Evolutionary conservation across 1,140 invertebrate genomes (phyloP).

Genomic region (Campodea augens): DNA sequence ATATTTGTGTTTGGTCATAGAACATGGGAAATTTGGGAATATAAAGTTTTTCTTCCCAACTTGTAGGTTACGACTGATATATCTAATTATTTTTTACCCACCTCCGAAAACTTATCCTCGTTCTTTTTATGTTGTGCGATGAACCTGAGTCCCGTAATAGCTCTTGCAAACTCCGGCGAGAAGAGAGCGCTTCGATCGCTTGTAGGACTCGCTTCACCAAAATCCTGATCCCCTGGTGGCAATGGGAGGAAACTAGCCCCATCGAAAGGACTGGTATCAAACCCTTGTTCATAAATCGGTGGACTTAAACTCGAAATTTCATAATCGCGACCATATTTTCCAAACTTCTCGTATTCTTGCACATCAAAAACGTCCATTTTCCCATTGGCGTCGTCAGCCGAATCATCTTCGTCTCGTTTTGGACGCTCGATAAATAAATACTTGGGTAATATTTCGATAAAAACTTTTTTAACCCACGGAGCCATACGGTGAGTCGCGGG

Average conservation of each 20-base stretch:
- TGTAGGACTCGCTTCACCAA: slow-evolving; percentile 48
- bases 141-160: slow-evolving; percentile 72
- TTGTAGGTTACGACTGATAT: too few relatives aligned
- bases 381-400: slow-evolving; percentile 10
- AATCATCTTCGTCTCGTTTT: slow-evolving; percentile 18
- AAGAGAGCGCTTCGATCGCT: slow-evolving; percentile 51
- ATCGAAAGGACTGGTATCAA: slow-evolving; percentile 46
- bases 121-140: slow-evolving; percentile 87
- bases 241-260: slow-evolving; percentile 9
- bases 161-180: slow-evolving; percentile 39
- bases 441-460: slow-evolving; percentile 73
- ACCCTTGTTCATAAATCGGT: slow-evolving; percentile 39
- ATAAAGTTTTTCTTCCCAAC: too few relatives aligned
- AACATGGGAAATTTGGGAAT: too few relatives aligned
- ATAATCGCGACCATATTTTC: slow-evolving; percentile 30
- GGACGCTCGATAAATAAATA: slow-evolving; percentile 67
- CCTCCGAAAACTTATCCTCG: slow-evolving; percentile 81
- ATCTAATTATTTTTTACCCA: too few relatives aligned
- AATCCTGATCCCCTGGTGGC: slow-evolving; percentile 15
- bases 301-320: slow-evolving; percentile 30
- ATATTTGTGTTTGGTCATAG: too few relatives aligned
- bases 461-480: slow-evolving; percentile 70
- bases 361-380: slow-evolving; percentile 21
- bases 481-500: slow-evolving; percentile 91
- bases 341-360: slow-evolving; percentile 39